A percentile compares a stretch with the other conserved stretches of the same genome.
phyloP scores from a whole-genome alignment of 1,140 invertebrate species.

The Metaphire vulgaris region DNA sequence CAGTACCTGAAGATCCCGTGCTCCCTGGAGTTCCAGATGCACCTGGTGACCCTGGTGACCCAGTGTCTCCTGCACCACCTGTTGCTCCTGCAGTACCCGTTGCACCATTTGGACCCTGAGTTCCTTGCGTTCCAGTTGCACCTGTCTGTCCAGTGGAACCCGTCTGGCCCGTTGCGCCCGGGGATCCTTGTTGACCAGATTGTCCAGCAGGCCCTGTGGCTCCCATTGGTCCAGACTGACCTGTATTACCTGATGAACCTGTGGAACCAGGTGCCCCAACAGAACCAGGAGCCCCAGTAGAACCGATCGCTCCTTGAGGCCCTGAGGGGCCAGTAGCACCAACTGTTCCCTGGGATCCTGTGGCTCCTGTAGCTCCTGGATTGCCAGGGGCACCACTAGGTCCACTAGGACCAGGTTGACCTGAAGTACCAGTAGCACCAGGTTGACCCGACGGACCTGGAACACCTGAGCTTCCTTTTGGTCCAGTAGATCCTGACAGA shows the following conservation, averaged over 20 bases:
- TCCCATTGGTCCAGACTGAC: background rate
- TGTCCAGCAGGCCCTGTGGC: background rate
- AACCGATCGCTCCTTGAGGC: background rate
- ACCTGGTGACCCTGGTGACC: too few species aligned
- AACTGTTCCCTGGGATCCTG: background rate
- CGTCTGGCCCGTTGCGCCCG: background rate
- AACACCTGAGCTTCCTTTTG: background rate
- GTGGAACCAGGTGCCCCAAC: background rate
- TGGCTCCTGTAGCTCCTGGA: conserved; percentile 4
- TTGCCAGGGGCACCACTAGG: background rate
- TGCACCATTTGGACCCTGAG: background rate
- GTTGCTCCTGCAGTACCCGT: background rate
- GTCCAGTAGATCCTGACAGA: background rate
- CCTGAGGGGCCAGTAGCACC: too few species aligned
- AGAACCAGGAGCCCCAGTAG: conserved; percentile 2
- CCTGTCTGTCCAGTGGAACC: background rate
- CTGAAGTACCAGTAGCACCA: background rate
- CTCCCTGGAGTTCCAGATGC: too few species aligned
- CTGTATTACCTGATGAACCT: background rate
- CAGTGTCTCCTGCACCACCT: background rate
- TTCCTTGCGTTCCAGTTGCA: background rate
- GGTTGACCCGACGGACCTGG: background rate
- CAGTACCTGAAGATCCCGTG: too few species aligned
- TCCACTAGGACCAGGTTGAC: background rate
- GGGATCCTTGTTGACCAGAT: background rate